These are phyloP conservation scores for Cantharis rustica DNA, from an alignment of 2,888 invertebrate genomes.

Conservation along the genomic window DNA sequence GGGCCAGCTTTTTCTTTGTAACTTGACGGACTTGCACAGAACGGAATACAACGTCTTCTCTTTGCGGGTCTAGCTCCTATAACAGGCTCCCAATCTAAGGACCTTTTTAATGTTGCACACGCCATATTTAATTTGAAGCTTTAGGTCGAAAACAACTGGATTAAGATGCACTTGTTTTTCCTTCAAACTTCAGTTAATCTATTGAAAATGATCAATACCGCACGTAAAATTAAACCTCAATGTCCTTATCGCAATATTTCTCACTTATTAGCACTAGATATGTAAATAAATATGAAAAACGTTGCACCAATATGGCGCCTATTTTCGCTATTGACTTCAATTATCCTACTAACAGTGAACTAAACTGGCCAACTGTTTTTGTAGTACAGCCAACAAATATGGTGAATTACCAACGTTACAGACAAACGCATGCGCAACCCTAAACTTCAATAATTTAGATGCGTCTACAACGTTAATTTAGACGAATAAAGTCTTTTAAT, in stretches of 20 bases:
- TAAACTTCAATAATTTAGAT: not conserved
- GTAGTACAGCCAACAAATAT: not conserved
- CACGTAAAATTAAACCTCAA: not conserved
- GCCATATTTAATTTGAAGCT: constrained; percentile 75
- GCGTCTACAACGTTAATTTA: not conserved
- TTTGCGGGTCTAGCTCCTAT: constrained; percentile 87
- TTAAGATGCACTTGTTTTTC: constrained; percentile 50
- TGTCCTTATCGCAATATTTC: not conserved
- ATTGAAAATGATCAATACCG: constrained; percentile 1
- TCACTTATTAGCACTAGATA: not conserved
- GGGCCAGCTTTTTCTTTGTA: constrained; percentile 45
- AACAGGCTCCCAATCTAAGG: constrained; percentile 91
- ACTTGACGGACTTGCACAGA: constrained; percentile 68
- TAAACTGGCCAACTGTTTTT: constrained; percentile 21
- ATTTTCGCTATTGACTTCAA: constrained; percentile 31
- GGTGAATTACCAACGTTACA: not conserved
- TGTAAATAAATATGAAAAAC: constrained; percentile 6
- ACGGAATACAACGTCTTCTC: constrained; percentile 88
- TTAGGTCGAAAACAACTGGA: constrained; percentile 35
- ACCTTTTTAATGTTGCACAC: constrained; percentile 96
- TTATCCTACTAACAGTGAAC: constrained; percentile 27
- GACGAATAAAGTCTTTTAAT: no score
- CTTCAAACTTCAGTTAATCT: constrained; percentile 27
- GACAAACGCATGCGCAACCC: not conserved
- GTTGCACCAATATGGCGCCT: constrained; percentile 51